Conservation (phyloP, 2,888 invertebrate genomes). For the Podotricha telesiphe region DNA sequence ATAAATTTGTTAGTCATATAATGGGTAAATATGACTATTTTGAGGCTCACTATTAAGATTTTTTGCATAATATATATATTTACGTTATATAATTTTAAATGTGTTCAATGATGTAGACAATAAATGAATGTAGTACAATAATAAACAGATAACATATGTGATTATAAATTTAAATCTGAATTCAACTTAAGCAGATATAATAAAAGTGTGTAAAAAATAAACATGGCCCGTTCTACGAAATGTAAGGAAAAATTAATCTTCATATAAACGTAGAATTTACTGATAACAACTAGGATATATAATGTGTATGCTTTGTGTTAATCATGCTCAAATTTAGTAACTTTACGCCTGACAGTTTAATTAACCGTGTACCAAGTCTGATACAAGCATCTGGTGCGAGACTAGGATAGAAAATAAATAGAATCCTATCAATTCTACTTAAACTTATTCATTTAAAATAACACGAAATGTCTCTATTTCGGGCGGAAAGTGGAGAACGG, state of each 20-base stretch:
- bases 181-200: too few species aligned
- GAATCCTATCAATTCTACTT: constrained; percentile 53
- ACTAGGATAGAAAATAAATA: constrained; percentile 47
- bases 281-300: constrained; percentile 6
- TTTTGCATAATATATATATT: too few species aligned
- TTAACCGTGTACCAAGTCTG: constrained; percentile 58
- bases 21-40: neutral
- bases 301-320: constrained; percentile 6
- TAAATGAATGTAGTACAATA: too few species aligned
- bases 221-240: too few species aligned
- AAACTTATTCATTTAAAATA: constrained; percentile 28
- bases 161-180: too few species aligned
- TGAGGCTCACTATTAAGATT: neutral
- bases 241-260: too few species aligned
- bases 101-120: too few species aligned
- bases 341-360: constrained; percentile 60
- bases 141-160: too few species aligned
- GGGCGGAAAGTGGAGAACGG: too few species aligned
- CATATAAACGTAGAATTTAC: neutral
- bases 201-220: too few species aligned
- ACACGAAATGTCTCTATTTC: constrained; percentile 21
- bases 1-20: constrained; percentile 51
- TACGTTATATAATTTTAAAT: too few species aligned
- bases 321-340: constrained; percentile 43
- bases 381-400: constrained; percentile 55